These are phyloP conservation scores for Imbricaverruca yamaguchii DNA, from an alignment of 2,888 invertebrate species.

Conservation along the genomic window DNA sequence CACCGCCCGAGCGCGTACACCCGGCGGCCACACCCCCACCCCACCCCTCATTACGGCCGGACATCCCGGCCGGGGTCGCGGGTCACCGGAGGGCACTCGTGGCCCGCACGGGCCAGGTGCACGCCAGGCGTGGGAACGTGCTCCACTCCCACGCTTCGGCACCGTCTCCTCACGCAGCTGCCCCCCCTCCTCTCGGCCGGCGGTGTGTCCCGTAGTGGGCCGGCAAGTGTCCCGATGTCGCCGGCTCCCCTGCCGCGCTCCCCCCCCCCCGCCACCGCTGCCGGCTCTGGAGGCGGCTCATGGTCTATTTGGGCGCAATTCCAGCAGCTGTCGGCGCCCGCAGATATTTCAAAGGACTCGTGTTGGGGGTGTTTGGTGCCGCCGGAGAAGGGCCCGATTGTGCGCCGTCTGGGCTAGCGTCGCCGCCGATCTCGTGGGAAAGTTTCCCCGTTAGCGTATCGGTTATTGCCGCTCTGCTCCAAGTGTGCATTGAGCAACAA, in stretches of 20 bases:
- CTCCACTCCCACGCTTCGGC: not conserved
- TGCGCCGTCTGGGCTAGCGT: no score
- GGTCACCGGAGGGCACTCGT: not conserved
- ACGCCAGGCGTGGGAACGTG: not conserved
- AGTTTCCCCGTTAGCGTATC: no score
- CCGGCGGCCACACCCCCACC: no score
- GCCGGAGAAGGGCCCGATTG: no score
- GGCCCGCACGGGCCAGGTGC: conserved; percentile 16
- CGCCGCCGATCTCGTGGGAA: no score
- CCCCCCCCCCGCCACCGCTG: not conserved
- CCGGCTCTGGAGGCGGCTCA: not conserved
- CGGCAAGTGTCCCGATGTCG: not conserved
- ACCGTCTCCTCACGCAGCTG: not conserved
- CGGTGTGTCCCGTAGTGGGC: not conserved
- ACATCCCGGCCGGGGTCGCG: not conserved
- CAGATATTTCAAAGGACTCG: not conserved
- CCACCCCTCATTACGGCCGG: not conserved
- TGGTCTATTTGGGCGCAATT: not conserved
- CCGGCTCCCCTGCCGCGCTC: not conserved
- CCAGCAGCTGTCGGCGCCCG: not conserved
- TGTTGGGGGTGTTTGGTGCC: not conserved
- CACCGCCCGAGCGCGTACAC: no score
- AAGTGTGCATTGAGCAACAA: no score
- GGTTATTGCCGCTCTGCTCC: no score
- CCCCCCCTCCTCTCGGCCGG: not conserved